phyloP scores from a whole-genome alignment of 2,888 invertebrate genomes.

The Tetranychus truncatus region DNA sequence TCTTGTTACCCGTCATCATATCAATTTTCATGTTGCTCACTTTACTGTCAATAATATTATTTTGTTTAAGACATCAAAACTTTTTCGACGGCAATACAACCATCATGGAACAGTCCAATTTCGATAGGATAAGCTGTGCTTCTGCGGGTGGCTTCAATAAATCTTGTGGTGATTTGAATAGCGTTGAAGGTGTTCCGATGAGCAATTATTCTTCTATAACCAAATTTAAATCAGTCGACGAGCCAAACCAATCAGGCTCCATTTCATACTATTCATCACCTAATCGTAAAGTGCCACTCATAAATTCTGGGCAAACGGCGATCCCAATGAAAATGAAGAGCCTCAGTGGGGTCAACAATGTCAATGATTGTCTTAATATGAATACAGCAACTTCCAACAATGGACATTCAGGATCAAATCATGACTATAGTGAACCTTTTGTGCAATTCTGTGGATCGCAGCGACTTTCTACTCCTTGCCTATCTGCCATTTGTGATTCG shows the following conservation, averaged over 20 bases:
- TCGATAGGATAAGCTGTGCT: background rate
- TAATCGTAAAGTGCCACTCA: conserved; percentile 15
- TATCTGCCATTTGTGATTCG: background rate
- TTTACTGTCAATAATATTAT: conserved; percentile 25
- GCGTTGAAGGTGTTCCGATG: background rate
- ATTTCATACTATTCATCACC: conserved; percentile 21
- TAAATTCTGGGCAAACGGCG: background rate
- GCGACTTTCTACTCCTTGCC: background rate
- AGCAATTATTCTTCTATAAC: conserved; percentile 3
- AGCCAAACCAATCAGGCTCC: background rate
- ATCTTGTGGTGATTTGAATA: background rate
- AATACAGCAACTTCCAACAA: background rate
- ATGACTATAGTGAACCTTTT: conserved; percentile 21
- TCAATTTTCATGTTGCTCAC: conserved; percentile 26
- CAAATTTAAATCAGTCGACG: conserved; percentile 8
- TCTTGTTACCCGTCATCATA: conserved; percentile 26
- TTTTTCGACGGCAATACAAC: conserved; percentile 17
- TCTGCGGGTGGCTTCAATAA: background rate
- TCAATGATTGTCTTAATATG: background rate
- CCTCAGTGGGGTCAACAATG: background rate
- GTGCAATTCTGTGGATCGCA: background rate
- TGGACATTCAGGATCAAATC: conserved; percentile 12
- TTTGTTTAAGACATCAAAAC: conserved; percentile 26
- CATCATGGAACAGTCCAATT: background rate
- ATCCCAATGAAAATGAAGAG: background rate